Evolutionary conservation across 2,888 invertebrate species (phyloP).

Genomic region (Sialis lutaria): DNA sequence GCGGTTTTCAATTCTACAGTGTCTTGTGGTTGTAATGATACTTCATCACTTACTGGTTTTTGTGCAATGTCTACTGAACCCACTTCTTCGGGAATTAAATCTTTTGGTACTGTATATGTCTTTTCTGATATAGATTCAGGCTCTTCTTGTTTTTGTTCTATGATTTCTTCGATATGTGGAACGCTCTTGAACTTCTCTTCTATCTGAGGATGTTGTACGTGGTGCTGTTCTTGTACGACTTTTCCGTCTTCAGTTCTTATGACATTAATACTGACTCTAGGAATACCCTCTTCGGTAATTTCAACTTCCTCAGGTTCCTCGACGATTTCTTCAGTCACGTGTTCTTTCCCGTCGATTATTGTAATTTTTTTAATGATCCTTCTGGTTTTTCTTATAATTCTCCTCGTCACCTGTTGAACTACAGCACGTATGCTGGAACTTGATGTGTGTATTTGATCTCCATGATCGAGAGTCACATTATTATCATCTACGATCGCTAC

Average conservation of each 20-base stretch:
- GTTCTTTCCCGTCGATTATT: conserved; percentile 69
- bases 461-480: conserved; percentile 15
- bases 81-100: conserved; percentile 4
- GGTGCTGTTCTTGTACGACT: conserved; percentile 24
- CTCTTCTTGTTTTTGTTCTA: background rate
- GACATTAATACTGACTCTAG: conserved; percentile 50
- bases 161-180: background rate
- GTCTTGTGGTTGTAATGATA: conserved; percentile 1
- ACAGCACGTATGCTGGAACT: conserved; percentile 61
- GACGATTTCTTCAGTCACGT: conserved; percentile 63
- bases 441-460: conserved; percentile 32
- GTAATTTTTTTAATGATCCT: conserved; percentile 60
- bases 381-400: conserved; percentile 55
- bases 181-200: background rate
- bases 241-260: conserved; percentile 35
- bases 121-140: background rate
- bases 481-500: conserved; percentile 19
- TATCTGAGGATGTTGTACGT: conserved; percentile 20
- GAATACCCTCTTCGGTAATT: conserved; percentile 52
- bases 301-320: conserved; percentile 71
- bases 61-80: conserved; percentile 11
- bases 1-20: conserved; percentile 5
- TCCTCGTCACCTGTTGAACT: conserved; percentile 64
- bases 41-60: conserved; percentile 11
- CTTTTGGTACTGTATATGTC: background rate